phyloP scores from a whole-genome alignment of 53 echinoderm and acorn worm genomes.

The Luidia sarsii region DNA sequence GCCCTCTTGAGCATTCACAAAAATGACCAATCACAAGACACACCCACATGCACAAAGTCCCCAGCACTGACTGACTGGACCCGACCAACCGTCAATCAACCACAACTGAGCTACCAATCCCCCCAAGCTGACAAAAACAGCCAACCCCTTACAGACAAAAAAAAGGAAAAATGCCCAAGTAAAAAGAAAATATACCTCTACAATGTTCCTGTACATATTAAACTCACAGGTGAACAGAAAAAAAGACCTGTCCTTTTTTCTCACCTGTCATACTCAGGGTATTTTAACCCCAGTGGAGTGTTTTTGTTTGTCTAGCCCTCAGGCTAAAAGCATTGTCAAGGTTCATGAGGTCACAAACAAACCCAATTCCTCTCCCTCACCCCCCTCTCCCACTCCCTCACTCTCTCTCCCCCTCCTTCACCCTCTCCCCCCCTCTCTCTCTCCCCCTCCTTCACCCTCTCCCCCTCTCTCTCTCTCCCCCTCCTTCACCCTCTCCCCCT shows the following conservation, averaged over 20 bases:
- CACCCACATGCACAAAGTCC: background rate
- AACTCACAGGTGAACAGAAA: background rate
- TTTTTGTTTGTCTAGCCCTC: constrained; percentile 55
- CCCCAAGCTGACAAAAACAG: background rate
- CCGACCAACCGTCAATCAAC: background rate
- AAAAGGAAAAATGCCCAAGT: background rate
- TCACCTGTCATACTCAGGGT: constrained; percentile 9
- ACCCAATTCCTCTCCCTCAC: too few species aligned
- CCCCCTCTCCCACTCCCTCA: too few species aligned
- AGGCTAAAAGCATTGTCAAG: constrained; percentile 42
- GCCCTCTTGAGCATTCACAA: background rate
- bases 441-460: too few species aligned
- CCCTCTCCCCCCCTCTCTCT: too few species aligned
- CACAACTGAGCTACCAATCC: background rate
- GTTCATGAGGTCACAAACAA: constrained; percentile 17
- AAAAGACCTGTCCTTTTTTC: too few species aligned
- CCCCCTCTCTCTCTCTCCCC: too few species aligned
- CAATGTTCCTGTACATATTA: too few species aligned
- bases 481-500: too few species aligned
- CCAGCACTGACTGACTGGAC: background rate
- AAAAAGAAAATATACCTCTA: background rate
- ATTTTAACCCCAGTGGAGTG: constrained; percentile 24
- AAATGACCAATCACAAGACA: background rate
- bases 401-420: too few species aligned
- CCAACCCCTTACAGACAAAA: too few species aligned